A percentile compares a stretch with the other conserved stretches of the same genome.
Conservation (phyloP, 2,113 vertebrate genomes). For the Seriola dumerili region DNA sequence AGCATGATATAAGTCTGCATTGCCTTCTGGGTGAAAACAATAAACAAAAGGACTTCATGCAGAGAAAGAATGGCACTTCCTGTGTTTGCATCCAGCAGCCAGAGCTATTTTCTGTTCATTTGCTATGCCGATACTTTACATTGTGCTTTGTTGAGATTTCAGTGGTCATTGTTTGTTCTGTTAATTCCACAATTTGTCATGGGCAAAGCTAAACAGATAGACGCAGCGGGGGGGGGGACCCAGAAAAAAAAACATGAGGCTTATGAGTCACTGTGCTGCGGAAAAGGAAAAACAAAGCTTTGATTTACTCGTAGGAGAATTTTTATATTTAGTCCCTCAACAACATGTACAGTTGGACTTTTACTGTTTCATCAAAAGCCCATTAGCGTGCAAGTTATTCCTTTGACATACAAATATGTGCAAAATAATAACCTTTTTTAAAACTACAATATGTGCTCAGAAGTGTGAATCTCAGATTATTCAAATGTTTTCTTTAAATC, state of each 20-base stretch:
- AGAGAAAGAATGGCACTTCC: constrained; percentile 37
- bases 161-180: constrained; percentile 34
- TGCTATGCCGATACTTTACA: constrained; percentile 36
- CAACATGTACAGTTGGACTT: not conserved
- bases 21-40: constrained; percentile 32
- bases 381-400: not conserved
- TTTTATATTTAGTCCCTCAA: not conserved
- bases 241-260: constrained; percentile 47
- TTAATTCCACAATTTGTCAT: constrained; percentile 49
- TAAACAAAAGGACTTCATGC: constrained; percentile 24
- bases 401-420: not conserved
- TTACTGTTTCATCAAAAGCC: not conserved
- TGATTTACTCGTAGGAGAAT: constrained; percentile 36
- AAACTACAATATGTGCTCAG: not conserved
- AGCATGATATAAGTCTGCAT: not conserved
- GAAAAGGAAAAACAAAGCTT: constrained; percentile 19
- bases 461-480: not conserved
- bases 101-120: constrained; percentile 48
- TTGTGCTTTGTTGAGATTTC: constrained; percentile 49
- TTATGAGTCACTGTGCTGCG: constrained; percentile 32
- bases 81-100: constrained; percentile 40
- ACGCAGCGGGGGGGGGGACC: not conserved
- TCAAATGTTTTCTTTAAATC: not conserved
- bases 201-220: constrained; percentile 28
- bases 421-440: not conserved